phyloP scores from a whole-genome alignment of 2,888 invertebrate genomes.

The Scaptomyza parva region DNA sequence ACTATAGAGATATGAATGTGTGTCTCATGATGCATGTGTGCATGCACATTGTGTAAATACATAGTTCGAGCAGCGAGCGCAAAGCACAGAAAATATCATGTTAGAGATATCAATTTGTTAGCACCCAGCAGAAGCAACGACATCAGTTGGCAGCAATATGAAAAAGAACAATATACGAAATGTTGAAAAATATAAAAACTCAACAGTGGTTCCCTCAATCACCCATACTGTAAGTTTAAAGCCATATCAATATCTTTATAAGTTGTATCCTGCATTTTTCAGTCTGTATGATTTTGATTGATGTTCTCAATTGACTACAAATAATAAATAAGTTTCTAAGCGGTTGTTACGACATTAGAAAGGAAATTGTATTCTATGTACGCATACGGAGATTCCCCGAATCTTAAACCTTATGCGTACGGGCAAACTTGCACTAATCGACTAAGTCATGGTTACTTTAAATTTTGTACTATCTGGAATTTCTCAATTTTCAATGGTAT shows the following conservation, averaged over 20 bases:
- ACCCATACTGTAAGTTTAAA: constrained; percentile 3
- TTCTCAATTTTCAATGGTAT: too few relatives aligned
- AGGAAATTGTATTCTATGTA: neutral
- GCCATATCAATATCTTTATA: neutral
- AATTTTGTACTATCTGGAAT: too few relatives aligned
- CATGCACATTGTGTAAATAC: constrained; percentile 56
- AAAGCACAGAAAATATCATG: constrained; percentile 36
- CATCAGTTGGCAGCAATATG: constrained; percentile 20
- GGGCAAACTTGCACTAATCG: too few relatives aligned
- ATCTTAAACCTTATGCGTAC: too few relatives aligned
- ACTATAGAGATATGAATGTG: neutral
- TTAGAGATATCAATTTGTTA: constrained; percentile 64
- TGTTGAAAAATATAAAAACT: constrained; percentile 1
- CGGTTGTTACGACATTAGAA: neutral
- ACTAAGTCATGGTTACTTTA: too few relatives aligned
- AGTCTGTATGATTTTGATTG: constrained; percentile 3
- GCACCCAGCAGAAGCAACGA: constrained; percentile 34
- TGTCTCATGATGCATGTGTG: too few relatives aligned
- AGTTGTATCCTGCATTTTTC: neutral
- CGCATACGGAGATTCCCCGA: too few relatives aligned
- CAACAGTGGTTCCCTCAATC: neutral
- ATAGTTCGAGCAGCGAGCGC: constrained; percentile 22
- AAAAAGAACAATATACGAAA: constrained; percentile 32
- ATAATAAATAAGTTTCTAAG: neutral
- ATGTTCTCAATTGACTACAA: neutral